Evolutionary conservation across 2,113 vertebrate genomes (phyloP), one percentile per base, ranked within the genome.

Genomic region (Cavia porcellus): DNA sequence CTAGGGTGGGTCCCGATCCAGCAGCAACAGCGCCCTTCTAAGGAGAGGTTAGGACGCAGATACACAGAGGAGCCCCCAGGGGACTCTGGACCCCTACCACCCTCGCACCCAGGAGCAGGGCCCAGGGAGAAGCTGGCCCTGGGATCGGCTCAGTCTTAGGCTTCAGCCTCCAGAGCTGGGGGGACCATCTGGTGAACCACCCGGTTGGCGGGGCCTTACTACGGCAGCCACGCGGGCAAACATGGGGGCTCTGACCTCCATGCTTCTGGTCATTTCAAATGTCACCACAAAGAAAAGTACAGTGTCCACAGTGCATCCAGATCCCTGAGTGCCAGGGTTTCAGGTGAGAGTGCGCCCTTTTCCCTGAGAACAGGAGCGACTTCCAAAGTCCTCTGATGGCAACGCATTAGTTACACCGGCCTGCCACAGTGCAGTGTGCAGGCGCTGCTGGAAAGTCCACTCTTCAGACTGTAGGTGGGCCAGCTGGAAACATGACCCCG

Each of bases 371-470:
- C 24, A 72, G 22, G 74, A 47, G 11, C 5, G 74, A 77, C 13
- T 15, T 15, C 42, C 74, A 77, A 15, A 77, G 42, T 47, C 7
- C 42, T 75, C 72, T 22, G 4, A 1, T 28, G 24, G 92, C 96
- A 93, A 94, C 89, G 94, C 98, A 97, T 97, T 98, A 98, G 98
- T 89, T 86, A 98, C 98, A 98, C 98, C 98, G 99, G 98, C 98
- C 98, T 98, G 98, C 98, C 99, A 98, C 98, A 98, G 98, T 99
- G 98, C 98, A 98, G 98, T 98, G 99, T 99, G 99, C 99, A 99
- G 99, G 99, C 99, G 99, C 99, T 98, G 98, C 99, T 99, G 99
- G 99, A 98, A 97, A 99, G 99, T 99, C 99, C 99, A 99, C 99
- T 15, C 99, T 96, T 99, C 98, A 99, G 99, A 99, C 98, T 98